These are phyloP conservation scores for Pheucticus melanocephalus DNA, from an alignment of 2,113 vertebrate species.

Conservation along the genomic window DNA sequence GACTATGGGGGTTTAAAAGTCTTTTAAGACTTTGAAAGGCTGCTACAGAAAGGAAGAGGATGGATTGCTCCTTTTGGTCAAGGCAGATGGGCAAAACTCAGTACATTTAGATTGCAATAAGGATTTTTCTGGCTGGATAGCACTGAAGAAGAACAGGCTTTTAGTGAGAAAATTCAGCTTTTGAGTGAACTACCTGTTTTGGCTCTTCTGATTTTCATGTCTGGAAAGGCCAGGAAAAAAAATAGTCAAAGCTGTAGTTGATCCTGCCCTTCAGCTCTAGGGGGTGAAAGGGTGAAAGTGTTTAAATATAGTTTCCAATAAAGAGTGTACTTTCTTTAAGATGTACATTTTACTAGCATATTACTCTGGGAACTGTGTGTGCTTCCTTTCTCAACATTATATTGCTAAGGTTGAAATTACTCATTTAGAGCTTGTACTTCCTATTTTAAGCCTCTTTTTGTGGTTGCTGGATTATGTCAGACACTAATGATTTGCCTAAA, in stretches of 20 bases:
- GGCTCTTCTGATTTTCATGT: background rate
- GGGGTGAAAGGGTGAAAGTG: background rate
- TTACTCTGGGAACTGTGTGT: background rate
- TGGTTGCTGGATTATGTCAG: constrained; percentile 2
- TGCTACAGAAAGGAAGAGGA: background rate
- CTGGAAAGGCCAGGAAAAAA: background rate
- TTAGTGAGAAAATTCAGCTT: background rate
- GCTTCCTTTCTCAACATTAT: background rate
- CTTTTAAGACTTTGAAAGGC: background rate
- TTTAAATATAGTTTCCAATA: background rate
- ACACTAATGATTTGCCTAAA: background rate
- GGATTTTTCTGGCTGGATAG: background rate
- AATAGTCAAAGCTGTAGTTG: background rate
- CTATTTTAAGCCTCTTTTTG: background rate
- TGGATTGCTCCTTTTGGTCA: background rate
- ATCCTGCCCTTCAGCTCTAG: background rate
- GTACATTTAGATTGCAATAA: background rate
- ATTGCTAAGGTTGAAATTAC: background rate
- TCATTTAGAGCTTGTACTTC: background rate
- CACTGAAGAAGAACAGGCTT: background rate
- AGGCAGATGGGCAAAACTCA: background rate
- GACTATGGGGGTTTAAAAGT: background rate
- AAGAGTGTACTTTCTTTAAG: background rate
- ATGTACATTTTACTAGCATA: background rate
- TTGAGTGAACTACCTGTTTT: background rate